Evolutionary conservation across 2,797 vertebrate species (phyloP), one percentile per base, ranked within the genome.

Genomic region (Trachurus trachurus): DNA sequence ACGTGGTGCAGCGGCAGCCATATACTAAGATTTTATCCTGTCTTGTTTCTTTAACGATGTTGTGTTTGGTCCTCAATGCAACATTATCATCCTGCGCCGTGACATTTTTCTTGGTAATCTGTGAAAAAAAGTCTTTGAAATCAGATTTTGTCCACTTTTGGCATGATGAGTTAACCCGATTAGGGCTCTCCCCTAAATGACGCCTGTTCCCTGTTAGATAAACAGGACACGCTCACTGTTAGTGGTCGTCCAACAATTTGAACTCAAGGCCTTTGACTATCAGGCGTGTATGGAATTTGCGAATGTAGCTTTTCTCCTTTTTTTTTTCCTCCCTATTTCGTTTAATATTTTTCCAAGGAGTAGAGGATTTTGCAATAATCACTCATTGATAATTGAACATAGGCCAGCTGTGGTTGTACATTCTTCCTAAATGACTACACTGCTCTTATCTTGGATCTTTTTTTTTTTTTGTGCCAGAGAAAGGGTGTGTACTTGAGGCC

Each of bases 381-480:
- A 81, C 61, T 66, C 79, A 81, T 42, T 83, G 85, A 76, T 86
- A 74, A 78, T 79, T 88, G 81, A 92, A 91, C 79, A 74, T 73
- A 71, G 74, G 70, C 87, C 87, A 88, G 87, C 84, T 86, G 87
- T 77, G 83, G 76, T 84, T 82, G 22, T 79, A 78, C 88, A 92
- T 93, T 93, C 88, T 73, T 92, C 61, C 76, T 77, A 47, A 80
- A 78, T 89, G 88, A 90, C 84, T 89, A 71, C 71, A 73, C 63
- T 31, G 70, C 66, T 88, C 87, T 94, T 93, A 94, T 94, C 94
- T 89, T 15, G 57, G 82, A 88, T 89, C 80, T 83, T 69, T 79
- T 76, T 76, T 85, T 67, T 52, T 34, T 34, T 34, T 26, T 26
- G 26, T 45, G 78, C 85, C 78, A 70, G 84, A 87, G 61, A 75